These are phyloP conservation scores for Heliconius himera DNA, from an alignment of 1,140 invertebrate genomes.

Conservation along the genomic window DNA sequence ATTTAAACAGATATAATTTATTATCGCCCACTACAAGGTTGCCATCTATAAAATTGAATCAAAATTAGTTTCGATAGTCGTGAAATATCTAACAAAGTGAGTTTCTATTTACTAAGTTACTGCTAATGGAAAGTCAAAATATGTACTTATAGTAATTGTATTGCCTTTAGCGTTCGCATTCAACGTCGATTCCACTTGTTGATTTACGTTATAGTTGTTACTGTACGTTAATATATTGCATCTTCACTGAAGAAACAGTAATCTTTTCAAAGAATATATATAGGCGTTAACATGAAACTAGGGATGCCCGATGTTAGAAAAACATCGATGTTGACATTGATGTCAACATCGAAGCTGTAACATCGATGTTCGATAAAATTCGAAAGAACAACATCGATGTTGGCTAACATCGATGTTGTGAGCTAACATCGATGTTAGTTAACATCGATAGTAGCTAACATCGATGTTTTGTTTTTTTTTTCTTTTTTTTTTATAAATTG, in stretches of 20 bases:
- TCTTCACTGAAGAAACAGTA: constrained; percentile 26
- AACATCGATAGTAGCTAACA: too few species aligned
- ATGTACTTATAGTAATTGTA: constrained; percentile 56
- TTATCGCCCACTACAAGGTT: neutral
- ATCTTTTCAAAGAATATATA: neutral
- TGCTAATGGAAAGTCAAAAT: constrained; percentile 68
- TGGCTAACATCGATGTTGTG: too few species aligned
- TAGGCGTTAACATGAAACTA: neutral
- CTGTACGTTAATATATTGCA: constrained; percentile 45
- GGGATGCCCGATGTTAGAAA: too few species aligned
- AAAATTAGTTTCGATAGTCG: constrained; percentile 28
- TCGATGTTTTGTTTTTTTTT: too few species aligned
- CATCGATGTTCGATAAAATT: too few species aligned
- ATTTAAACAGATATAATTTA: constrained; percentile 2
- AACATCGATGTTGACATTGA: too few species aligned
- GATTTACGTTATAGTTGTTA: constrained; percentile 46
- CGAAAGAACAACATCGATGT: too few species aligned
- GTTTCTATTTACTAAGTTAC: constrained; percentile 55
- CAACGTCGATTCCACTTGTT: constrained; percentile 44
- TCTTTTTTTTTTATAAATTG: too few species aligned
- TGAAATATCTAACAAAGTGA: constrained; percentile 35
- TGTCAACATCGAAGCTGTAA: too few species aligned
- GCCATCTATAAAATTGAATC: constrained; percentile 9
- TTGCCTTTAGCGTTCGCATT: constrained; percentile 46
- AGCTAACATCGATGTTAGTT: too few species aligned